Conservation (phyloP, 2,797 vertebrate genomes). For the Pipistrellus pygmaeus region DNA sequence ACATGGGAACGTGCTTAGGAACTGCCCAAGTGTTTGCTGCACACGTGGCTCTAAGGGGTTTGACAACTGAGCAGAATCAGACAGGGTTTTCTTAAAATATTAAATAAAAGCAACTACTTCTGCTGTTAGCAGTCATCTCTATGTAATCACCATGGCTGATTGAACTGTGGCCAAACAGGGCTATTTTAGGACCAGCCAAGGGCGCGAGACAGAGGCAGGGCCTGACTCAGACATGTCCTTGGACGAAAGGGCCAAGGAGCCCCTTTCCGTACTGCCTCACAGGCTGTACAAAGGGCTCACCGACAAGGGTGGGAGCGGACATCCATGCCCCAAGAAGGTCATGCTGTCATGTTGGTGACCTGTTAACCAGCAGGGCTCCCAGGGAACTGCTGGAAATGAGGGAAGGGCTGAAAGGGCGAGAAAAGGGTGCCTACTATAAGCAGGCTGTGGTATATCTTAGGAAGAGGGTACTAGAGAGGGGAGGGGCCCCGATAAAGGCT, state of each 20-base stretch:
- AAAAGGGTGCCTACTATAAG: neutral
- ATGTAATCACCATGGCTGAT: rapidly evolving
- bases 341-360: neutral
- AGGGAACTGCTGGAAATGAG: neutral
- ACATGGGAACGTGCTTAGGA: too few relatives aligned
- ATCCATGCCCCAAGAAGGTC: neutral
- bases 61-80: neutral
- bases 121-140: too few relatives aligned
- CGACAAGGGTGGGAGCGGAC: neutral
- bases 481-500: neutral
- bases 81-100: neutral
- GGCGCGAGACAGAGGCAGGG: neutral
- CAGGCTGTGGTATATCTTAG: rapidly evolving
- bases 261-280: neutral
- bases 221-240: neutral
- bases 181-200: neutral
- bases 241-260: neutral
- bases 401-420: neutral
- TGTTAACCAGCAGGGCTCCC: neutral
- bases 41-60: neutral
- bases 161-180: neutral
- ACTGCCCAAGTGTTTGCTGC: rapidly evolving
- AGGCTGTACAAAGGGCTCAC: neutral
- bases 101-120: neutral
- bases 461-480: neutral